phyloP scores from a whole-genome alignment of 2,113 vertebrate species.

The Eudyptes chrysolophus region DNA sequence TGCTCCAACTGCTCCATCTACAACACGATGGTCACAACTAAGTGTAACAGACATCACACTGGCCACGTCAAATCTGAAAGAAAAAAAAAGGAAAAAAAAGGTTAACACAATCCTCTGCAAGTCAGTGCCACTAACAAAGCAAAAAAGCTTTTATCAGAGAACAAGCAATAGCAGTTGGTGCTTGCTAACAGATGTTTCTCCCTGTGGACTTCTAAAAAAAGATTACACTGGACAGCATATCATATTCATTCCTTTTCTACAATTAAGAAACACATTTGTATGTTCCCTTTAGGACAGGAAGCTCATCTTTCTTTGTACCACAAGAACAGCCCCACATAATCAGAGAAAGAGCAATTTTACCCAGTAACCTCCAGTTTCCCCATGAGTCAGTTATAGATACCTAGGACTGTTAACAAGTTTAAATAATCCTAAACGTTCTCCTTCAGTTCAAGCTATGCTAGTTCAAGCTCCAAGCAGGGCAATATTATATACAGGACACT shows the following conservation, averaged over 20 bases:
- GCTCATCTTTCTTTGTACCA: neutral
- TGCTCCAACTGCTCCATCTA: slow-evolving; percentile 92
- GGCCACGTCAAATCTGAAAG: slow-evolving; percentile 88
- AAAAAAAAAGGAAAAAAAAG: neutral
- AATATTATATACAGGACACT: rapidly evolving
- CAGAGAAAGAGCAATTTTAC: neutral
- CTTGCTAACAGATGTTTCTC: neutral
- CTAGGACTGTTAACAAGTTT: neutral
- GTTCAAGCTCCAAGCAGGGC: neutral
- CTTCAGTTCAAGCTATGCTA: neutral
- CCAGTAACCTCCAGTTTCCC: neutral
- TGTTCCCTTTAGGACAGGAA: neutral
- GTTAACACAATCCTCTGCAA: neutral
- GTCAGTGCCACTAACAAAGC: neutral
- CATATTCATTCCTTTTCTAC: neutral
- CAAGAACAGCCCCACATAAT: neutral
- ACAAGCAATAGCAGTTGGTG: neutral
- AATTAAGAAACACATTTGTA: neutral
- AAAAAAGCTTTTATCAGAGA: neutral
- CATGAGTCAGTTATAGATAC: neutral
- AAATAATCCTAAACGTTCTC: neutral
- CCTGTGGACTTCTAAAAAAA: neutral
- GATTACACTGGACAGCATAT: neutral
- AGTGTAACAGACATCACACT: slow-evolving; percentile 95
- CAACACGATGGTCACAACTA: slow-evolving; percentile 93